Conservation (phyloP, 1,140 invertebrate species). For the Diorhabda elongata region DNA sequence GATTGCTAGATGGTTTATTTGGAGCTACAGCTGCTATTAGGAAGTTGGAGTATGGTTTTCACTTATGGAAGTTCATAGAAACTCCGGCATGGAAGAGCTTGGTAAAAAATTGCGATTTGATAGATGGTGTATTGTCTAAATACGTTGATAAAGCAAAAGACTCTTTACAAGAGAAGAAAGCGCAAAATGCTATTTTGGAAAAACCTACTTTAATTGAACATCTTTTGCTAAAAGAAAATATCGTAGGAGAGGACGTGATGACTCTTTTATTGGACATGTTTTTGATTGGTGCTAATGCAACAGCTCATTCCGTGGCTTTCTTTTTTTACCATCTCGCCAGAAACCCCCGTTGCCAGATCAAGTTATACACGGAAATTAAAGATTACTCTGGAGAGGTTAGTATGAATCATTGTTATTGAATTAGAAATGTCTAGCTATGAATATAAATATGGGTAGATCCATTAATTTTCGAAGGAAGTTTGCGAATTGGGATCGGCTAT, state of each 20-base stretch:
- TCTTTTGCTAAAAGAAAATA: slow-evolving; percentile 52
- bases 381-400: slow-evolving; percentile 23
- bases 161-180: slow-evolving; percentile 33
- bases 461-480: no score
- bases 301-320: slow-evolving; percentile 55
- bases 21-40: slow-evolving; percentile 34
- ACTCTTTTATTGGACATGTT: slow-evolving; percentile 62
- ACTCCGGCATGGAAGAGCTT: slow-evolving; percentile 58
- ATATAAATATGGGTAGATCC: neutral
- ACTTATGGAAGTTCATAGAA: slow-evolving; percentile 63
- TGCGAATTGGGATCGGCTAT: no score
- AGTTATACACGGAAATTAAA: slow-evolving; percentile 56
- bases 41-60: slow-evolving; percentile 47
- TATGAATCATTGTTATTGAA: neutral
- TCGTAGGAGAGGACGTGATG: slow-evolving; percentile 57
- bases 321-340: slow-evolving; percentile 58
- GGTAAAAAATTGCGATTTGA: slow-evolving; percentile 46
- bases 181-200: slow-evolving; percentile 19
- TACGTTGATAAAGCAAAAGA: slow-evolving; percentile 35
- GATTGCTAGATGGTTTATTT: slow-evolving; percentile 57
- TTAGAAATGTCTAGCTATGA: neutral
- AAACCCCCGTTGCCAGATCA: slow-evolving; percentile 56
- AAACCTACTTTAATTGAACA: slow-evolving; percentile 46
- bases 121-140: slow-evolving; percentile 34
- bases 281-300: slow-evolving; percentile 52